Base-by-base conservation (phyloP, 1,140 invertebrate genomes). In the Globodera ellingtonae region DNA sequence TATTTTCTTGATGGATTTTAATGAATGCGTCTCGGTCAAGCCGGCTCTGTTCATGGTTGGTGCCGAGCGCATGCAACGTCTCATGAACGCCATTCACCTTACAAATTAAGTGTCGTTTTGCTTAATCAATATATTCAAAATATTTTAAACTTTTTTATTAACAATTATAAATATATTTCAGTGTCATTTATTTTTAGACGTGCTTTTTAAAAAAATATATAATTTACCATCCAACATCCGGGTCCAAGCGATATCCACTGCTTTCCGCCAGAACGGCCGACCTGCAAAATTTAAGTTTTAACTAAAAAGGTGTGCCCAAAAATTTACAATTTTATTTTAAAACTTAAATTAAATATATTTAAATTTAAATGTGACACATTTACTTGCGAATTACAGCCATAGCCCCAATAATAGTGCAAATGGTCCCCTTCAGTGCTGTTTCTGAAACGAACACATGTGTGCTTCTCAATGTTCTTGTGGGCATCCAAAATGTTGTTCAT, bases 31-130 rank as follows among this genome's bases (percentile, higher is more conserved):
- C 91, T 3, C 92, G 86, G 84, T 92, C 92, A 4, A 89, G 86
- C 10, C 92, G 89, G 71, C 90, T 90, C 75, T 92, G 92, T 77
- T 92, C 92, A 74, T 92, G 92, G 81, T 88, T 91, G 10, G 92
- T 87, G 7, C 92, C 92, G 24, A 82, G 9, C 35, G 81, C 81
- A 46, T 82, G 81, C 18, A 82, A 24, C 0, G 81, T 82, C 70
- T 82, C 81, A 18, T 82, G 81, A 0, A 82, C 88, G 7, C 91
- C 90, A 47, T 77, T 77, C 69, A 77, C 75, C 75, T 77, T 15
- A 67, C 67, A 48, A 24, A 24, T 24, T 24, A 24, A 35, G 35
- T 35, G 2, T 2, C 35, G 1, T 35, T 35, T 35, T 35, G 35
- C 35, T 35, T 35, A 35, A 35, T 35, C 35, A 35, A 15, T 6